Conservation (phyloP, 1,140 invertebrate genomes). For the Cydia amplana region DNA sequence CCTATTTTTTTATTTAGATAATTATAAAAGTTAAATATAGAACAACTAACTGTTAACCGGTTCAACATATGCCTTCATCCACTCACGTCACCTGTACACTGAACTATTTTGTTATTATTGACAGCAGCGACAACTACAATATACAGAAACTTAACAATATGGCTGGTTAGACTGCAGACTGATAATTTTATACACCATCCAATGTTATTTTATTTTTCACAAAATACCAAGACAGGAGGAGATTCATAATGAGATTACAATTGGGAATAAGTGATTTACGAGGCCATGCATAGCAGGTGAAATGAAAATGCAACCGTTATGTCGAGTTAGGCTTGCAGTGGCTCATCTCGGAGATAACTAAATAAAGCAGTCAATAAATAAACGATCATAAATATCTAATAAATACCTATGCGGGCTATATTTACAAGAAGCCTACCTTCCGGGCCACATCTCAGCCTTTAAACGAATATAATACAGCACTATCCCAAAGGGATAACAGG, state of each 20-base stretch:
- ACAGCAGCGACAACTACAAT: slow-evolving; percentile 6
- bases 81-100: neutral
- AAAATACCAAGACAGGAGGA: slow-evolving; percentile 54
- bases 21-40: neutral
- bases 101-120: neutral
- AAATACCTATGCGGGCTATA: slow-evolving; percentile 79
- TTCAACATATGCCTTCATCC: slow-evolving; percentile 8
- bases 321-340: slow-evolving; percentile 64
- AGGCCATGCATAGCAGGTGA: slow-evolving; percentile 74
- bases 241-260: slow-evolving; percentile 77
- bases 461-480: slow-evolving; percentile 77
- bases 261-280: slow-evolving; percentile 63
- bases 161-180: slow-evolving; percentile 48
- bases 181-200: slow-evolving; percentile 68
- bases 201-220: slow-evolving; percentile 74
- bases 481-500: slow-evolving; percentile 74
- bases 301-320: slow-evolving; percentile 72
- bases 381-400: slow-evolving; percentile 79
- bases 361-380: slow-evolving; percentile 80
- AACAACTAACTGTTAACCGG: neutral
- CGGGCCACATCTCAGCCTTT: slow-evolving; percentile 71
- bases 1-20: neutral
- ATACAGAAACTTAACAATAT: slow-evolving; percentile 28
- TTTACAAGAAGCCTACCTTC: slow-evolving; percentile 75
- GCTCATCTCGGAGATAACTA: slow-evolving; percentile 70